Evolutionary conservation across 2,888 invertebrate species (phyloP), one percentile per base, ranked within the genome.

Genomic region (Ophion ellenae): DNA sequence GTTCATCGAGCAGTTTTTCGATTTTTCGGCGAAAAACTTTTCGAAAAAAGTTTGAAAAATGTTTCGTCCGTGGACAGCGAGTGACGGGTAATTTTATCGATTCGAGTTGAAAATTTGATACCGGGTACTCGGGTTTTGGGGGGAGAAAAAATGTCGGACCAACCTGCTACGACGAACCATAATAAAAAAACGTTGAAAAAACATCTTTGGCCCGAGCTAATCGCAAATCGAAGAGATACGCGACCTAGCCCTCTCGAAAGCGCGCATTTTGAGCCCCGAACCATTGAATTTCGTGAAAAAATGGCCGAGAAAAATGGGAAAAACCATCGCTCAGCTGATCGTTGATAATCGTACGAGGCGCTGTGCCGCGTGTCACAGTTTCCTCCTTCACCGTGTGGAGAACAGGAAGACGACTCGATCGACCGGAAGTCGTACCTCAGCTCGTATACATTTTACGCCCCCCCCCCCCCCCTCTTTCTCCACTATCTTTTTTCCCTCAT

Each of bases 401-500:
- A 53, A 53, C 53, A 53, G 53, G 53, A 67, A 40, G n/a, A 67
- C 36, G 57, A 57, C 9, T 59, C 20, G 17, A 10, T 10, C 45
- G 17, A 40, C 10, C 20, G 67, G 47, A 76, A 67, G 17, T 53
- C 64, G 53, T 53, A 53, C 53, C 53, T 53, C 53, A 53, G 11
- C 17, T 11, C 3, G 53, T 53, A 53, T 53, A 53, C 4, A 45
- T 40, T 36, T 32, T 14, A 17, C 17, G 10, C 20, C 17, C 17
- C 66, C 17, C 10, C 57, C 63, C 11, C 32, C 20, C 28, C 24
- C 71, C 20, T 57, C n/a, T 14, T 14, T 20, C 28, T 14, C 32
- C 24, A 53, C 45, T 14, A 32, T 40, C 17, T 59, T 61, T 47
- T 66, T 67, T 59, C 64, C 69, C 28, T 53, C 66, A 40, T 57